Percentiles rank a stretch among this genome's conserved stretches.
phyloP scores from a whole-genome alignment of 1,140 invertebrate species.

The Drosophila persimilis region DNA sequence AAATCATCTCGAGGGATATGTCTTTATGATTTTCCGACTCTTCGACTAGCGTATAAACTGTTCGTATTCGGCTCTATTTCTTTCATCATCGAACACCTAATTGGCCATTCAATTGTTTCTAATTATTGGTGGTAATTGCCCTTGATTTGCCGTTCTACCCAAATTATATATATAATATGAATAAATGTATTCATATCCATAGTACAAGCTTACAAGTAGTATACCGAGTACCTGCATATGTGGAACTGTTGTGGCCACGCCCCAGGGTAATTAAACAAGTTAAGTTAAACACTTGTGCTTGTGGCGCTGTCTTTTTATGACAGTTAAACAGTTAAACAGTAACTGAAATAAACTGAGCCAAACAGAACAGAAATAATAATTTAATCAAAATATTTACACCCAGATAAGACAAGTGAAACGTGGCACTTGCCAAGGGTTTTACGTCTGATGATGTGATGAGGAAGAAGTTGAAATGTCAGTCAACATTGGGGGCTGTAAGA shows the following conservation, averaged over 20 bases:
- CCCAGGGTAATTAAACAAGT: slow-evolving; percentile 26
- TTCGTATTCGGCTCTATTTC: background rate
- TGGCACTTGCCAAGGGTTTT: slow-evolving; percentile 1
- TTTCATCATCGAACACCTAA: background rate
- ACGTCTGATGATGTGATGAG: background rate
- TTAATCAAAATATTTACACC: slow-evolving; percentile 40
- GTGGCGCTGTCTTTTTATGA: slow-evolving; percentile 4
- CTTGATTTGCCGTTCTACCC: slow-evolving; percentile 1
- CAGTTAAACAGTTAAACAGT: slow-evolving; percentile 19
- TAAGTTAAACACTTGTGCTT: slow-evolving; percentile 10
- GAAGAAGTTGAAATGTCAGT: slow-evolving; percentile 22
- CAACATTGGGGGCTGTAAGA: slow-evolving; percentile 12
- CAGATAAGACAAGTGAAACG: slow-evolving; percentile 50
- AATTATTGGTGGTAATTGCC: slow-evolving; percentile 11
- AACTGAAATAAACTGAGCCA: slow-evolving; percentile 32
- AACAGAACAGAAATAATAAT: slow-evolving; percentile 28
- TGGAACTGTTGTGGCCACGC: background rate
- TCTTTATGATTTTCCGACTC: too few species aligned
- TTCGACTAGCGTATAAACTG: too few species aligned
- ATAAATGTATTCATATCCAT: slow-evolving; percentile 4
- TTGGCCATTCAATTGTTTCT: slow-evolving; percentile 11
- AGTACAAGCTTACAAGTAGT: too few species aligned
- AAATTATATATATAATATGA: background rate
- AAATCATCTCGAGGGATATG: too few species aligned
- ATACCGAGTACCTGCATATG: too few species aligned